Evolutionary conservation across 2,113 vertebrate genomes (phyloP).

Genomic region (Choloepus hoffmanni): DNA sequence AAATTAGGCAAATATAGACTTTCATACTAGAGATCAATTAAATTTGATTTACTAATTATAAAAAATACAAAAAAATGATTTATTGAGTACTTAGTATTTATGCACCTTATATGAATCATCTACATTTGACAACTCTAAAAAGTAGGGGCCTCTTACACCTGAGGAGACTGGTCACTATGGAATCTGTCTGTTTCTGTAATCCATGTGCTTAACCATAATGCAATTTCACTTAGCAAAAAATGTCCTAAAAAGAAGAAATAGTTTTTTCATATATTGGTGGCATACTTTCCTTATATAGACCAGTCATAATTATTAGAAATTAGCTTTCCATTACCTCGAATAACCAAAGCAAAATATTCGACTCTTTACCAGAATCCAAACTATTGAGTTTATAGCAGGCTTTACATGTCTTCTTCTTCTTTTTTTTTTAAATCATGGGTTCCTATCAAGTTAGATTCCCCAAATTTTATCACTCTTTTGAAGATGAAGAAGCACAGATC

Average conservation of each 20-base stretch:
- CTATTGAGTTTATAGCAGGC: not conserved
- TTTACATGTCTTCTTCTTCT: not conserved
- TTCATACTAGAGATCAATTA: not conserved
- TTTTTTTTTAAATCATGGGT: not conserved
- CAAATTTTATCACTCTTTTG: not conserved
- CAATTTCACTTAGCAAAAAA: not conserved
- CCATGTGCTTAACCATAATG: not conserved
- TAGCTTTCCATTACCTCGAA: conserved; percentile 4
- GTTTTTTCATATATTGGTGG: not conserved
- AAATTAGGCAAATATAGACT: not conserved
- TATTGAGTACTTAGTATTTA: not conserved
- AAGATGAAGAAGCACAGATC: conserved; percentile 12
- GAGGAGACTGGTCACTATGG: not conserved
- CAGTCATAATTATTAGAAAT: conserved; percentile 3
- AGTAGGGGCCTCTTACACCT: not conserved
- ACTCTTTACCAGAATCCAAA: not conserved
- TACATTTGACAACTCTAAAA: not conserved
- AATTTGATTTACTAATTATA: not conserved
- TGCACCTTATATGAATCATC: not conserved
- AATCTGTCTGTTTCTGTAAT: not conserved
- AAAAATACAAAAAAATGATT: not conserved
- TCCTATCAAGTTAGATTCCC: not conserved
- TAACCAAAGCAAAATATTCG: not conserved
- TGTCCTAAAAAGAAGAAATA: not conserved
- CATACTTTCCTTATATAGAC: not conserved